A percentile compares a stretch with the other conserved stretches of the same genome.
These are phyloP conservation scores for Sarcophaga variegata DNA, from an alignment of 2,888 invertebrate genomes.

Conservation along the genomic window DNA sequence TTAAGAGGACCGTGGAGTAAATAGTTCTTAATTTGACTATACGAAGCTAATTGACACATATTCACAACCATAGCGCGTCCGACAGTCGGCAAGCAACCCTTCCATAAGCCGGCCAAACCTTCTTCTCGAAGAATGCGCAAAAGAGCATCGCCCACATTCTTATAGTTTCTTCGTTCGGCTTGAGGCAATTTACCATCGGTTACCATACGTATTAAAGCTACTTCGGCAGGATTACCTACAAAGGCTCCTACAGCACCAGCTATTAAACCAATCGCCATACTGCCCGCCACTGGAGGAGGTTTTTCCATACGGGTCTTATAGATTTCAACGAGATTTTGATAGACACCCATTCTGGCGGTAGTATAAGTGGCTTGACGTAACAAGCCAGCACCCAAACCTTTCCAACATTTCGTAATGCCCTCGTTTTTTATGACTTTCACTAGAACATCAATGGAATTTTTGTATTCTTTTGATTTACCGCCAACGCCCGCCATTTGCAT, in stretches of 20 bases:
- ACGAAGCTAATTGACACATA: constrained; percentile 98
- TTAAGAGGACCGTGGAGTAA: constrained; percentile 83
- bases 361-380: constrained; percentile 98
- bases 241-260: constrained; percentile 91
- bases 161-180: constrained; percentile 95
- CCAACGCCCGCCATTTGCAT: constrained; percentile 91
- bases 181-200: constrained; percentile 96
- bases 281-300: constrained; percentile 90
- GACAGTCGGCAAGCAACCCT: constrained; percentile 94
- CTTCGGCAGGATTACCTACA: constrained; percentile 98
- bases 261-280: constrained; percentile 91
- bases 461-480: constrained; percentile 84
- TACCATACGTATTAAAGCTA: constrained; percentile 98
- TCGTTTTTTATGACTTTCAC: constrained; percentile 90
- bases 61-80: constrained; percentile 98
- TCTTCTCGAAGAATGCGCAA: constrained; percentile 91
- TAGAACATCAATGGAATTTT: constrained; percentile 91
- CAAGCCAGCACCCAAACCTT: constrained; percentile 95
- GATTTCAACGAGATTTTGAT: constrained; percentile 93
- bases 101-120: constrained; percentile 90
- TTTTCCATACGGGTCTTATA: constrained; percentile 84
- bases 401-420: constrained; percentile 93
- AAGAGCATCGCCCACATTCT: constrained; percentile 95
- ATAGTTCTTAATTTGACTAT: constrained; percentile 92
- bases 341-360: constrained; percentile 96